phyloP scores from a whole-genome alignment of 2,113 vertebrate species.

The Myotis lucifugus region DNA sequence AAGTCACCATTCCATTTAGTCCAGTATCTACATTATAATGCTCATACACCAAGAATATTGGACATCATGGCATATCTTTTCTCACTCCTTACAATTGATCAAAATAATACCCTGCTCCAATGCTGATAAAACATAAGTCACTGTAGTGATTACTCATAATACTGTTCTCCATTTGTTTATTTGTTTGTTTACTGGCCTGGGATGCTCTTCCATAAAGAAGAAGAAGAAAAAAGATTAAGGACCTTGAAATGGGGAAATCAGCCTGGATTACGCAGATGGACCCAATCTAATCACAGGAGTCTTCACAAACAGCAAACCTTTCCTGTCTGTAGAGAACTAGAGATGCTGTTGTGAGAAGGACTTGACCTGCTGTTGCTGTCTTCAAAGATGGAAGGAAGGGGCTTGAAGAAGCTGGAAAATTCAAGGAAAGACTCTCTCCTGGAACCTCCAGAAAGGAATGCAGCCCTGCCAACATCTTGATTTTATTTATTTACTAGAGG shows the following conservation, averaged over 20 bases:
- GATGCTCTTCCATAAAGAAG: too few species aligned
- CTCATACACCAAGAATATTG: not conserved
- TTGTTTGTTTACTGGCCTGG: not conserved
- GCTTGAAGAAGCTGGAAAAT: not conserved
- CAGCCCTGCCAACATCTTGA: not conserved
- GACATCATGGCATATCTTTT: not conserved
- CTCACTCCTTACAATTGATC: not conserved
- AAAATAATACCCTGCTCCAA: not conserved
- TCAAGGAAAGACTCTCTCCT: not conserved
- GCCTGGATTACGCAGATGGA: not conserved
- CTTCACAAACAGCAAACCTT: not conserved
- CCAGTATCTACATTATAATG: not conserved
- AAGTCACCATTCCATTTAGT: not conserved
- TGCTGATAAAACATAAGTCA: not conserved
- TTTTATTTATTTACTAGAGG: not conserved
- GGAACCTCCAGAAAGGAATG: not conserved
- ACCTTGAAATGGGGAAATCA: not conserved
- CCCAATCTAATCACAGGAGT: not conserved
- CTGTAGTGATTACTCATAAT: not conserved
- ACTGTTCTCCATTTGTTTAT: not conserved
- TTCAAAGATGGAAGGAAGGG: not conserved
- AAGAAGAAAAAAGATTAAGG: not conserved
- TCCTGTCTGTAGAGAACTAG: not conserved
- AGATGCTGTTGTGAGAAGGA: not conserved
- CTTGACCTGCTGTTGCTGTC: not conserved